Conservation (phyloP, 2,113 vertebrate genomes). For the Forbesichthys papilliferus region DNA sequence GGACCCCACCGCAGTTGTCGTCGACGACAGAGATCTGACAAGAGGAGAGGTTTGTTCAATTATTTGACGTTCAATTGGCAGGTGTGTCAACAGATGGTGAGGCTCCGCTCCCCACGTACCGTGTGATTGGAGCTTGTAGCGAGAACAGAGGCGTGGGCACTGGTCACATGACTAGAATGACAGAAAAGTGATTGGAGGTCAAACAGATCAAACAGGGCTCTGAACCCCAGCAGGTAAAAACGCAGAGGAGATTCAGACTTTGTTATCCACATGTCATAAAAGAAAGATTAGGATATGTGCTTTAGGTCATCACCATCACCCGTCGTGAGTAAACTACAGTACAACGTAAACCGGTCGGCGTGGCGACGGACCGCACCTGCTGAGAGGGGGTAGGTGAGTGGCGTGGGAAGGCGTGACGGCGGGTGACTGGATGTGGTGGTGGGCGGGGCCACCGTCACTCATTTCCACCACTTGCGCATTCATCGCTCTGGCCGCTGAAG, state of each 20-base stretch:
- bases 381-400: slow-evolving; percentile 83
- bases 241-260: slow-evolving; percentile 41
- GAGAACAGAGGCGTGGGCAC: slow-evolving; percentile 77
- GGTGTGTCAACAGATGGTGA: neutral
- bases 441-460: slow-evolving; percentile 69
- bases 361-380: slow-evolving; percentile 78
- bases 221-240: neutral
- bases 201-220: neutral
- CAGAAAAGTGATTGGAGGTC: neutral
- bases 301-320: slow-evolving; percentile 64
- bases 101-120: slow-evolving; percentile 73
- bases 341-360: neutral
- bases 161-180: slow-evolving; percentile 73
- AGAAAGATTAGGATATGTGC: slow-evolving; percentile 56
- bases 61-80: too few species aligned
- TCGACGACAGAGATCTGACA: slow-evolving; percentile 73
- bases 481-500: slow-evolving; percentile 69
- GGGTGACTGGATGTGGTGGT: slow-evolving; percentile 77
- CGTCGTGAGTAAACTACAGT: neutral
- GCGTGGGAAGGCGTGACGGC: slow-evolving; percentile 79
- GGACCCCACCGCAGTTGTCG: slow-evolving; percentile 68
- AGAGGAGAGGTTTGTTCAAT: neutral
- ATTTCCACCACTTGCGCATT: slow-evolving; percentile 81
- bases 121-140: slow-evolving; percentile 77
- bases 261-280: slow-evolving; percentile 28